Evolutionary conservation across 2,888 invertebrate genomes (phyloP).

Genomic region (Orgyia antiqua): DNA sequence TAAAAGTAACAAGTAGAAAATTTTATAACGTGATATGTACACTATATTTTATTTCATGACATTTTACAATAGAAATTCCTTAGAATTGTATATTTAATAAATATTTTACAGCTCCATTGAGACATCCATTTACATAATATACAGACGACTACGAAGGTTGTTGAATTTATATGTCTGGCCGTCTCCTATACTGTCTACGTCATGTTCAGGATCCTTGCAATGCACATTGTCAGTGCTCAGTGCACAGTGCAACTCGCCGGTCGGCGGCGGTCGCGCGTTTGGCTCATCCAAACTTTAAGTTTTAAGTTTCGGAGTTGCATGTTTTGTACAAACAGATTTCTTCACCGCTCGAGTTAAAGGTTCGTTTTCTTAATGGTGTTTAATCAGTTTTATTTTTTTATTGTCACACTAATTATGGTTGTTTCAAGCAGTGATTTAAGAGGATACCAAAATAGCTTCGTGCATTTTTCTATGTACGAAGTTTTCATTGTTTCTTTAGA

Average conservation of each 20-base stretch:
- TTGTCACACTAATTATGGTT: too few species aligned
- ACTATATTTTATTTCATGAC: too few species aligned
- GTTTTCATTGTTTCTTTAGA: too few species aligned
- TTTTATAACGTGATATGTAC: too few species aligned
- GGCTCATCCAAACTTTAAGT: conserved; percentile 24
- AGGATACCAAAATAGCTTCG: too few species aligned
- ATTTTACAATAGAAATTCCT: too few species aligned
- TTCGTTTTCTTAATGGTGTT: too few species aligned
- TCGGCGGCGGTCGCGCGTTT: conserved; percentile 5
- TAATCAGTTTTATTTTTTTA: too few species aligned
- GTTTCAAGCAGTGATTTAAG: too few species aligned
- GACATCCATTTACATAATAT: conserved; percentile 26
- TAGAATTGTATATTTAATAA: too few species aligned
- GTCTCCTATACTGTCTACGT: conserved; percentile 8
- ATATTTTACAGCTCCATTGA: conserved; percentile 9
- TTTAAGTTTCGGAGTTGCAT: conserved; percentile 27
- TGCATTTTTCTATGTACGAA: too few species aligned
- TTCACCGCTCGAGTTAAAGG: conserved; percentile 18
- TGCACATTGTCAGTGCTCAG: conserved; percentile 27
- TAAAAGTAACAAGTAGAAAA: too few species aligned
- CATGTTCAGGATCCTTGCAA: conserved; percentile 20
- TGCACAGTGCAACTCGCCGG: background rate
- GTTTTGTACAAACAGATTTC: conserved; percentile 23
- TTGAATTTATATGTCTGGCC: conserved; percentile 39
- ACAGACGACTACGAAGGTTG: conserved; percentile 24